Conservation (phyloP, 2,113 vertebrate species). For the Rhinolophus ferrumequinum region DNA sequence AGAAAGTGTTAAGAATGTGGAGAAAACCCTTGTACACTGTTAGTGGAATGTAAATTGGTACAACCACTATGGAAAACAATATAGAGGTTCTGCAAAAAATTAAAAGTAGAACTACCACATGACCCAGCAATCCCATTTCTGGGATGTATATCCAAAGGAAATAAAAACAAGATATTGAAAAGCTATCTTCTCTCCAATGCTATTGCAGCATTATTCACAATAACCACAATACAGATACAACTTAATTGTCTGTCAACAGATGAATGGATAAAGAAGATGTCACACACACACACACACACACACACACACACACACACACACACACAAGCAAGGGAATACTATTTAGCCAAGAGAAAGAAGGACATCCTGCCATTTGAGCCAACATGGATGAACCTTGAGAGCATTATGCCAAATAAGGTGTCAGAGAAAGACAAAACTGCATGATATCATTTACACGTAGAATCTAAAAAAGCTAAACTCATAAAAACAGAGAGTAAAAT, state of each 20-base stretch:
- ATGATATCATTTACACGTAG: background rate
- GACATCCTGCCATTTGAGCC: background rate
- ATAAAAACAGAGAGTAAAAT: background rate
- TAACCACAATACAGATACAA: background rate
- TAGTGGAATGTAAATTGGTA: background rate
- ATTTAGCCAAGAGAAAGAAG: background rate
- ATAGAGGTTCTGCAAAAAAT: background rate
- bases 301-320: background rate
- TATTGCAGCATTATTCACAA: background rate
- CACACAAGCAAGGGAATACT: background rate
- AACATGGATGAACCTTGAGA: background rate
- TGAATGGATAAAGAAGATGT: background rate
- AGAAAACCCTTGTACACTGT: background rate
- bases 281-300: background rate
- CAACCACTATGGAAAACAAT: background rate
- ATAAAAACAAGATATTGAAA: background rate
- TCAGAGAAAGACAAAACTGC: background rate
- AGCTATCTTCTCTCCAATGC: background rate
- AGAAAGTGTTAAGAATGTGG: background rate
- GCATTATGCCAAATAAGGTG: background rate
- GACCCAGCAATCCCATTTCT: background rate
- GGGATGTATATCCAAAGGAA: background rate
- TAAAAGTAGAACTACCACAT: background rate
- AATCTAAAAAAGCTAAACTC: background rate
- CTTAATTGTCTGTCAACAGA: background rate